Conservation (phyloP, 2,888 invertebrate genomes). For the Nasonia oneida region DNA sequence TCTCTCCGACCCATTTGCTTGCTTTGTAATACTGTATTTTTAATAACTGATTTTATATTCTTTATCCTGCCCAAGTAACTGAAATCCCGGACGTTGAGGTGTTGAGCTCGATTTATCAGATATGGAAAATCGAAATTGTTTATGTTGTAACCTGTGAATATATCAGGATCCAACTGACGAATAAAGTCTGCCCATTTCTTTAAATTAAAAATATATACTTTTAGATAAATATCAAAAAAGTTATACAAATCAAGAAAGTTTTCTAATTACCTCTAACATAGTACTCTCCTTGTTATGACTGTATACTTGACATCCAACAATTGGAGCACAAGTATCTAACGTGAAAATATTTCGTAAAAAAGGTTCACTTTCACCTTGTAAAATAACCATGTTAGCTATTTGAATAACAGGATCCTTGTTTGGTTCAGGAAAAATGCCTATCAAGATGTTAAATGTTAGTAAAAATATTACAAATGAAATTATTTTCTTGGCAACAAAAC, state of each 20-base stretch:
- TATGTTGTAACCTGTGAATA: constrained; percentile 99
- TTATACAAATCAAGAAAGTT: neutral
- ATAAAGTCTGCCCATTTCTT: constrained; percentile 97
- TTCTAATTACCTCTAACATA: constrained; percentile 81
- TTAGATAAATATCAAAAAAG: constrained; percentile 28
- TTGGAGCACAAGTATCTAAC: constrained; percentile 95
- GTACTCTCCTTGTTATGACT: constrained; percentile 90
- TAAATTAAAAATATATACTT: constrained; percentile 53
- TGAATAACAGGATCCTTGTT: constrained; percentile 99
- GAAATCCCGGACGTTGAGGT: constrained; percentile 90
- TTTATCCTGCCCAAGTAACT: constrained; percentile 93
- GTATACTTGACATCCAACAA: constrained; percentile 94
- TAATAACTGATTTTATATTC: constrained; percentile 90
- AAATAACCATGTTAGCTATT: constrained; percentile 98
- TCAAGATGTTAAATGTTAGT: neutral
- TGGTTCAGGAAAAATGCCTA: constrained; percentile 96
- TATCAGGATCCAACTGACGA: constrained; percentile 96
- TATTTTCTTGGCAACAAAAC: neutral
- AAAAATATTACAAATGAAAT: neutral
- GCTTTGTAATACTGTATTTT: constrained; percentile 93
- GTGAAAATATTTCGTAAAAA: constrained; percentile 97
- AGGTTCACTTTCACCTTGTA: constrained; percentile 93
- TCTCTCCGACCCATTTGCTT: constrained; percentile 98
- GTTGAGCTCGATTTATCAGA: constrained; percentile 94
- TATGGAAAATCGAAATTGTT: constrained; percentile 99